Percentiles rank a stretch among this genome's conserved stretches.
phyloP scores from a whole-genome alignment of 2,113 vertebrate species.

The Rhinichthys klamathensis region DNA sequence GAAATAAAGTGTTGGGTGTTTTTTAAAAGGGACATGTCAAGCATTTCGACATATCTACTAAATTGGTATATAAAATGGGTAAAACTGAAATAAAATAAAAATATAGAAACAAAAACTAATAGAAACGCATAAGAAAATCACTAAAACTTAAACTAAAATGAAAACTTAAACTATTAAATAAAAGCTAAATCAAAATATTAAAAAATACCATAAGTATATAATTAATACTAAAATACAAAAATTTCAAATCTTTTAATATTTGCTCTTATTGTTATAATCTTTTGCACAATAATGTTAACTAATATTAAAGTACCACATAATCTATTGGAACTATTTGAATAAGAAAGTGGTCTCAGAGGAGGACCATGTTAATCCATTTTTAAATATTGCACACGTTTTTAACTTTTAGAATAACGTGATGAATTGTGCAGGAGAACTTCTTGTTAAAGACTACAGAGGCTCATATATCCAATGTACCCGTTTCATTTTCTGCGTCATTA shows the following conservation, averaged over 20 bases:
- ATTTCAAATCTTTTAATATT: not conserved
- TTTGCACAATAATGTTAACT: too few species aligned
- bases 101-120: too few species aligned
- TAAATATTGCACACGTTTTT: not conserved
- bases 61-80: too few species aligned
- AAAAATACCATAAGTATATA: not conserved
- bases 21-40: too few species aligned
- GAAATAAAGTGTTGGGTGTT: too few species aligned
- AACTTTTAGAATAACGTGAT: not conserved
- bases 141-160: too few species aligned
- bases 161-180: not conserved
- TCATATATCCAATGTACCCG: slow-evolving; percentile 66
- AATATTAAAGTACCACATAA: not conserved
- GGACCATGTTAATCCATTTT: not conserved
- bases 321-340: not conserved
- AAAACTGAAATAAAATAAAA: too few species aligned
- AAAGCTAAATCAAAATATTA: not conserved
- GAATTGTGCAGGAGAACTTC: slow-evolving; percentile 56
- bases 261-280: not conserved
- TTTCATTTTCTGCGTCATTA: slow-evolving; percentile 81
- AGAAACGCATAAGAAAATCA: too few species aligned
- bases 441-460: slow-evolving; percentile 66
- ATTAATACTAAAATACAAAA: not conserved
- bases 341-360: not conserved
- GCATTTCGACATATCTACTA: too few species aligned